These are phyloP conservation scores for Ranitomeya imitator DNA, from an alignment of 2,113 vertebrate genomes.

Conservation along the genomic window DNA sequence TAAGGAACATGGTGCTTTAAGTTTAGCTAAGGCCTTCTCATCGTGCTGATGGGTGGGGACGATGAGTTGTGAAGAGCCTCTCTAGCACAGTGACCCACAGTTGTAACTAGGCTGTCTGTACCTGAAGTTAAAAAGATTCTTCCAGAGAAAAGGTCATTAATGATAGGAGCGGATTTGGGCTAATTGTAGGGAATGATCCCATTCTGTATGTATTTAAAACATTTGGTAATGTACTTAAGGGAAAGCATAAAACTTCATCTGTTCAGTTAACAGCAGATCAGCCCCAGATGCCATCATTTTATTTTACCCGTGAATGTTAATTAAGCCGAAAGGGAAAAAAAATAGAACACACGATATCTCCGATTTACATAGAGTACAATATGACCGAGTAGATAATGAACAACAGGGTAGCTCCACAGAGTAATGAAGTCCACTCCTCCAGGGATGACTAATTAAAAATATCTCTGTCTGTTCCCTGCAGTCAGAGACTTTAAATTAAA, in stretches of 20 bases:
- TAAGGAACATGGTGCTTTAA: no score
- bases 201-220: conserved; percentile 39
- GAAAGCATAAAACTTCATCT: background rate
- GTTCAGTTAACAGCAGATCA: conserved; percentile 20
- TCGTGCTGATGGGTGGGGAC: no score
- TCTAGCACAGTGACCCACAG: no score
- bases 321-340: background rate
- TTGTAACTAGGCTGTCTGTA: no score
- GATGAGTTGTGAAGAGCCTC: no score
- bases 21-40: no score
- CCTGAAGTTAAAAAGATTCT: no score
- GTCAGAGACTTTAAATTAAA: background rate
- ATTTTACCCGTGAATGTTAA: conserved; percentile 27
- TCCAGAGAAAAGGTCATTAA: background rate
- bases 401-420: background rate
- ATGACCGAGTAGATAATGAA: background rate
- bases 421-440: conserved; percentile 35
- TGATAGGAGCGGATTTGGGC: background rate
- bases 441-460: conserved; percentile 29
- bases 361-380: background rate
- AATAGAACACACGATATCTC: conserved; percentile 29
- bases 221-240: background rate
- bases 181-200: conserved; percentile 9
- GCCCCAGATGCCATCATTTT: conserved; percentile 16
- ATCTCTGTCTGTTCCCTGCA: conserved; percentile 6